Conservation (phyloP, 2,113 vertebrate genomes). For the Psammodynastes pulverulentus region DNA sequence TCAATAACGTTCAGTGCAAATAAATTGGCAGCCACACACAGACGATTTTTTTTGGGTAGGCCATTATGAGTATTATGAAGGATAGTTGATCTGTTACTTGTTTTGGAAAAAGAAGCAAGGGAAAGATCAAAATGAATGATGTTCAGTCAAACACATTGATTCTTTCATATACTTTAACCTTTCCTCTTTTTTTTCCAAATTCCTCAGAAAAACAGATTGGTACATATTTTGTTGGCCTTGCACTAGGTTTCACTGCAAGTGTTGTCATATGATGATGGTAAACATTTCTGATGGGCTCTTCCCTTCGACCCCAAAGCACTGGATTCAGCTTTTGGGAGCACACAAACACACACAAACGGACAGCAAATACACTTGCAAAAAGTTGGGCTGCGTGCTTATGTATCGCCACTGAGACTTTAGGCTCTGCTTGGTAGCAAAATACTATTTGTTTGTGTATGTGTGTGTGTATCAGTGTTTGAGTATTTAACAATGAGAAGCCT, state of each 20-base stretch:
- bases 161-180: neutral
- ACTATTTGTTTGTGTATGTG: neutral
- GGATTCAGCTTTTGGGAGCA: neutral
- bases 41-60: neutral
- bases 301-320: neutral
- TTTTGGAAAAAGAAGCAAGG: neutral
- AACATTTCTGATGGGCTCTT: neutral
- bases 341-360: neutral
- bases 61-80: neutral
- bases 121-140: neutral
- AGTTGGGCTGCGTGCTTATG: neutral
- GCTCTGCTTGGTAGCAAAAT: neutral
- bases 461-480: neutral
- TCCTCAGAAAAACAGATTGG: neutral
- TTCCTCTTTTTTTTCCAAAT: neutral
- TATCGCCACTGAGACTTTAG: neutral
- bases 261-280: neutral
- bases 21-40: neutral
- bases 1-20: neutral
- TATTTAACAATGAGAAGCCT: neutral
- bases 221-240: neutral
- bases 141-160: neutral
- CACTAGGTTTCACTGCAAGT: neutral
- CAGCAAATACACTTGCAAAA: neutral
- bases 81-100: neutral